A percentile compares a stretch with the other conserved stretches of the same genome.
These are phyloP conservation scores for Empis stercorea DNA, from an alignment of 2,888 invertebrate genomes.

Conservation along the genomic window DNA sequence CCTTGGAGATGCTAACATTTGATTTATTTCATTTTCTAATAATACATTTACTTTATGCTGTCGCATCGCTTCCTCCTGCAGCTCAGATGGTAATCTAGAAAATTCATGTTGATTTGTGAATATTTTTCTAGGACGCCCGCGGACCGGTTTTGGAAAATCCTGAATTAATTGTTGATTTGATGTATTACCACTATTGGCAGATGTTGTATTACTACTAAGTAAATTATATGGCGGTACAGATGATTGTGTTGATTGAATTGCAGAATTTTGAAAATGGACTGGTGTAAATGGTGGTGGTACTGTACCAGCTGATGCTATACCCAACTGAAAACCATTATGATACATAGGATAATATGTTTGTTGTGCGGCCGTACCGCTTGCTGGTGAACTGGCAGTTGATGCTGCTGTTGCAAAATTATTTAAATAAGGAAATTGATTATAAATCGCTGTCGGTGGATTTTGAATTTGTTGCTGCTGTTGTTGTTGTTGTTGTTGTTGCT, in stretches of 20 bases:
- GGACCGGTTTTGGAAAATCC: slow-evolving; percentile 33
- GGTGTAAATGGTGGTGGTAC: slow-evolving; percentile 35
- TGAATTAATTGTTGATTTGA: slow-evolving; percentile 14
- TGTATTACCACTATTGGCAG: slow-evolving; percentile 12
- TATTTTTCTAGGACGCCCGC: slow-evolving; percentile 33
- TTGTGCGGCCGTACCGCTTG: slow-evolving; percentile 16
- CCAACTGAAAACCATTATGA: slow-evolving; percentile 34
- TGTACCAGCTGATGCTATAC: slow-evolving; percentile 31
- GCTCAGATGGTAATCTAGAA: slow-evolving; percentile 15
- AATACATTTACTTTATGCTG: slow-evolving; percentile 31
- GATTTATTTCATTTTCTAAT: slow-evolving; percentile 33
- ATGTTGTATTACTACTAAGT: slow-evolving; percentile 9
- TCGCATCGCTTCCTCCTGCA: slow-evolving; percentile 20
- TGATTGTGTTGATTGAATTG: slow-evolving; percentile 8
- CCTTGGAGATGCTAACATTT: slow-evolving; percentile 25
- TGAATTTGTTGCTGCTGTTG: slow-evolving; percentile 18
- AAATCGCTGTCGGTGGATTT: slow-evolving; percentile 26
- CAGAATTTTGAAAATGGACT: slow-evolving; percentile 28
- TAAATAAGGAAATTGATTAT: slow-evolving; percentile 34
- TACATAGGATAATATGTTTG: slow-evolving; percentile 35
- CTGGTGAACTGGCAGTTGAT: slow-evolving; percentile 18
- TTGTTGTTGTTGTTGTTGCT: slow-evolving; percentile 23
- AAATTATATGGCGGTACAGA: slow-evolving; percentile 9
- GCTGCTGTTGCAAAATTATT: slow-evolving; percentile 28
- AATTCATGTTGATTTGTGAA: slow-evolving; percentile 12